phyloP scores from a whole-genome alignment of 2,797 vertebrate genomes.

The Malacoraja senta region DNA sequence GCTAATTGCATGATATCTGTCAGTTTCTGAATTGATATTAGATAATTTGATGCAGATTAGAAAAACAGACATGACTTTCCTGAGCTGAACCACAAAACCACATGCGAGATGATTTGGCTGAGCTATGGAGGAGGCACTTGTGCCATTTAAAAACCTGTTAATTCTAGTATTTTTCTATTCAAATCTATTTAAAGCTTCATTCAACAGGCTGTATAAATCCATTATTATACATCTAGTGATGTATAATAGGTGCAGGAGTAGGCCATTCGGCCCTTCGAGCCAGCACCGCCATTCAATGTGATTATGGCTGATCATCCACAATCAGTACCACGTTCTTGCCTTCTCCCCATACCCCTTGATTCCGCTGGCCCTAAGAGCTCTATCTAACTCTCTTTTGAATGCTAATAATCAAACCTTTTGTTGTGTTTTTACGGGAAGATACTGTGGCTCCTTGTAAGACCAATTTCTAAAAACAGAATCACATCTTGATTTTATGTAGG shows the following conservation, averaged over 20 bases:
- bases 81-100: neutral
- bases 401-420: neutral
- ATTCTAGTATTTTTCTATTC: neutral
- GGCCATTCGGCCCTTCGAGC: too few relatives aligned
- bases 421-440: neutral
- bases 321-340: too few relatives aligned
- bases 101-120: too few relatives aligned
- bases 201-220: neutral
- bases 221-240: neutral
- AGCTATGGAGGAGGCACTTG: neutral
- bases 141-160: neutral
- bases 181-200: neutral
- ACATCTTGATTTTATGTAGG: constrained; percentile 53
- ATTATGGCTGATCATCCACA: too few relatives aligned
- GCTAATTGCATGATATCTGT: neutral
- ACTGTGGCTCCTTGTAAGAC: neutral
- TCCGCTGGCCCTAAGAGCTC: too few relatives aligned
- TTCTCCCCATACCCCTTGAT: too few relatives aligned
- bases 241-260: too few relatives aligned
- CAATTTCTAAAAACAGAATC: neutral
- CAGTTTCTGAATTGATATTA: neutral
- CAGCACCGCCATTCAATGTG: too few relatives aligned
- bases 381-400: too few relatives aligned
- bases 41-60: neutral
- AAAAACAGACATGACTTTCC: neutral